Evolutionary conservation across 2,797 vertebrate genomes (phyloP).

Genomic region (Halcyon smyrnensis): DNA sequence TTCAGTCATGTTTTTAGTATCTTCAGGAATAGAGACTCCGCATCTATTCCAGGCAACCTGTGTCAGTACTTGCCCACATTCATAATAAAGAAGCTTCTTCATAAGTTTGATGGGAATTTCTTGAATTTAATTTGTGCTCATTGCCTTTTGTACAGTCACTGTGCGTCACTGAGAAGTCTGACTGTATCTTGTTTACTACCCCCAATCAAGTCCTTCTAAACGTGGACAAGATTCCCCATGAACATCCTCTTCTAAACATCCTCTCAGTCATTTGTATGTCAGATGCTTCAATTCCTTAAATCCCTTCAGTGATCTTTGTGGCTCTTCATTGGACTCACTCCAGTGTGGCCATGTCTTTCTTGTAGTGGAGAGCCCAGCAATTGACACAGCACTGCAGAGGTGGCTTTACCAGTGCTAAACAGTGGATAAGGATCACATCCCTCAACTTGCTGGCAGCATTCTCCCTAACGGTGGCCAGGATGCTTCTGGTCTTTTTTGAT

Average conservation of each 20-base stretch:
- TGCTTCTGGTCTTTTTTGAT: not conserved
- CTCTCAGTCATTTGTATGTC: not conserved
- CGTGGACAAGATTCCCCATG: not conserved
- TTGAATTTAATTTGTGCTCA: not conserved
- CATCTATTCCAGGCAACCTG: not conserved
- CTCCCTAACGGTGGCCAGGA: not conserved
- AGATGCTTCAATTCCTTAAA: not conserved
- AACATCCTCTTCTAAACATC: not conserved
- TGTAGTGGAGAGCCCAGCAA: not conserved
- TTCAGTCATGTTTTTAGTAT: not conserved
- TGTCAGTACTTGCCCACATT: not conserved
- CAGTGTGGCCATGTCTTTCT: not conserved
- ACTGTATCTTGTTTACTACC: not conserved
- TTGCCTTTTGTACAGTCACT: not conserved
- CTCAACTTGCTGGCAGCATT: not conserved
- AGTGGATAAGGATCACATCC: not conserved
- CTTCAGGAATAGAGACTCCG: not conserved
- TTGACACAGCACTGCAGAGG: not conserved
- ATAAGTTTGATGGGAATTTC: not conserved
- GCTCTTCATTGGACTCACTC: not conserved
- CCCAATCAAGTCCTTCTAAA: not conserved
- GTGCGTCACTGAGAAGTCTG: not conserved
- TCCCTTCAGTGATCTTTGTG: not conserved
- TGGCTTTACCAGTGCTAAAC: not conserved
- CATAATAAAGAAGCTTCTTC: not conserved